Evolutionary conservation across 2,888 invertebrate species (phyloP).

Genomic region (Cheilosia impressa): DNA sequence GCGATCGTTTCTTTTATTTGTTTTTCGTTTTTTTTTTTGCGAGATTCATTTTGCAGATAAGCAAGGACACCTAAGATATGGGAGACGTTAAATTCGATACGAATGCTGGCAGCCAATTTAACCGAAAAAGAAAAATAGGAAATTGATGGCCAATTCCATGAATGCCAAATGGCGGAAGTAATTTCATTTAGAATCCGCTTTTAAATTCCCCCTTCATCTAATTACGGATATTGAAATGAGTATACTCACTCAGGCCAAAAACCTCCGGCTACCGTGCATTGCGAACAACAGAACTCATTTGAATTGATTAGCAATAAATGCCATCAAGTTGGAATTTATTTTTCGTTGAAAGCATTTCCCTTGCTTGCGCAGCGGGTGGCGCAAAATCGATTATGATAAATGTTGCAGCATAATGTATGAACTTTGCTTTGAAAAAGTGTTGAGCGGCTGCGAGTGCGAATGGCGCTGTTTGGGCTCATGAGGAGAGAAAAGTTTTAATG

Average conservation of each 20-base stretch:
- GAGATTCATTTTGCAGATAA: conserved; percentile 3
- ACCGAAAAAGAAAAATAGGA: conserved; percentile 17
- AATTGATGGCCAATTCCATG: conserved; percentile 35
- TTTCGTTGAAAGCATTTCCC: conserved; percentile 66
- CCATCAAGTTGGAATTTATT: conserved; percentile 65
- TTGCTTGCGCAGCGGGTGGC: conserved; percentile 34
- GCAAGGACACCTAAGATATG: background rate
- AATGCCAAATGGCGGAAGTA: conserved; percentile 66
- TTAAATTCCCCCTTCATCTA: conserved; percentile 70
- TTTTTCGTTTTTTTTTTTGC: no score
- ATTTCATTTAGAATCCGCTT: conserved; percentile 71
- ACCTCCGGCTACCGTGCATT: background rate
- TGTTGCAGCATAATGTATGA: conserved; percentile 61
- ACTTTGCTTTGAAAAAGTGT: conserved; percentile 63
- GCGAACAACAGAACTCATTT: conserved; percentile 69
- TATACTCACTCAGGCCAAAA: background rate
- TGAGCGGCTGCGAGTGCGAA: background rate
- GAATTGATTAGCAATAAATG: conserved; percentile 75
- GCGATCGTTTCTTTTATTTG: background rate
- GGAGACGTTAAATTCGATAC: conserved; percentile 12
- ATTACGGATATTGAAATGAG: conserved; percentile 74
- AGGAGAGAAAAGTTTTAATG: conserved; percentile 62
- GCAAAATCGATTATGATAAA: conserved; percentile 72
- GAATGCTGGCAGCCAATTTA: conserved; percentile 43
- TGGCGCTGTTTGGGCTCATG: conserved; percentile 3